Evolutionary conservation across 2,797 vertebrate species (phyloP).

Genomic region (Diglossa cyanea): DNA sequence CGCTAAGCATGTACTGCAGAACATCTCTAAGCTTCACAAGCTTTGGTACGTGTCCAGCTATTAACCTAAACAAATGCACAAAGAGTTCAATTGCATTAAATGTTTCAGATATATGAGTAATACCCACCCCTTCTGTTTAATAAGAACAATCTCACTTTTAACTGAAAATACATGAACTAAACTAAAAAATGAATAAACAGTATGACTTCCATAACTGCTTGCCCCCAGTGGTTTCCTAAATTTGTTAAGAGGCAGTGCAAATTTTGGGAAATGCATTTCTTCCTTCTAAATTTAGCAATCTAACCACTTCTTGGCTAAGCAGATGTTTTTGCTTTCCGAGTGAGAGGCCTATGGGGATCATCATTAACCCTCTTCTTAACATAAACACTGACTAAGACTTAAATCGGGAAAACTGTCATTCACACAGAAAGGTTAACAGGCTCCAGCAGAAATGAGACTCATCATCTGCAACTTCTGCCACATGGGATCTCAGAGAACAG

Average conservation of each 20-base stretch:
- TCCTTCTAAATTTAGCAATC: constrained; percentile 62
- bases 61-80: background rate
- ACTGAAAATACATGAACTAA: background rate
- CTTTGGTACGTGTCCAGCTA: background rate
- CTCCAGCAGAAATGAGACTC: constrained; percentile 14
- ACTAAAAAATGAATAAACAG: background rate
- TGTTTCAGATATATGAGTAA: background rate
- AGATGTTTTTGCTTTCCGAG: constrained; percentile 60
- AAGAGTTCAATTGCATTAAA: background rate
- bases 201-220: background rate
- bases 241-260: constrained; percentile 5
- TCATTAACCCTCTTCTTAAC: constrained; percentile 61
- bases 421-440: constrained; percentile 42
- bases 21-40: background rate
- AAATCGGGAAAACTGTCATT: constrained; percentile 41
- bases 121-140: background rate
- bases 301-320: constrained; percentile 60
- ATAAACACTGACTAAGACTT: constrained; percentile 50
- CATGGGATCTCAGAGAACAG: background rate
- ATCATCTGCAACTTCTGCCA: background rate
- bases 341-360: constrained; percentile 34
- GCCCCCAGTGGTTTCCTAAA: background rate
- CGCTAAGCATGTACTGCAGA: background rate
- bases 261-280: constrained; percentile 58
- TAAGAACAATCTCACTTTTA: background rate